These are phyloP conservation scores for Brachionus rotundiformis DNA, from an alignment of 1,140 invertebrate genomes.

Conservation along the genomic window DNA sequence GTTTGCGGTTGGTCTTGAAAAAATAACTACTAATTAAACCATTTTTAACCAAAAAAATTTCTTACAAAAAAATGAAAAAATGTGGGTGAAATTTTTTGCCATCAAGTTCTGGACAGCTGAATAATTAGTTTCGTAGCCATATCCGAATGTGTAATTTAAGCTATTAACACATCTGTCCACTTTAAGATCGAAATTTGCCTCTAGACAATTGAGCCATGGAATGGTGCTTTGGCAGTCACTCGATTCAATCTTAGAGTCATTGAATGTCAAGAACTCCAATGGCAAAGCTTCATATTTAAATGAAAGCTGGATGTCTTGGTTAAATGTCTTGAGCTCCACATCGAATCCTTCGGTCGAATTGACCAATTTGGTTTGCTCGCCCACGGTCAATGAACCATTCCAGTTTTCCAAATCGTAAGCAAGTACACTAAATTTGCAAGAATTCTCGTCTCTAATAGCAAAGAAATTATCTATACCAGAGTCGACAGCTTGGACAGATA, in stretches of 20 bases:
- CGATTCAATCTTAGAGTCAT: neutral
- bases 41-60: too few relatives aligned
- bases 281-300: constrained; percentile 29
- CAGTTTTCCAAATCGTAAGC: neutral
- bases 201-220: constrained; percentile 22
- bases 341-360: constrained; percentile 14
- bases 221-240: neutral
- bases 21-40: too few relatives aligned
- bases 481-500: neutral
- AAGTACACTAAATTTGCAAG: constrained; percentile 13
- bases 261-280: constrained; percentile 25
- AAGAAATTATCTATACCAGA: constrained; percentile 15
- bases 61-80: neutral
- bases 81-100: constrained; percentile 25
- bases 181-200: neutral
- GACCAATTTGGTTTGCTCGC: neutral
- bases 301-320: neutral
- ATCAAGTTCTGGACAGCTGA: neutral
- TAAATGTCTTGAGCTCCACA: constrained; percentile 1
- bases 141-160: neutral
- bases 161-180: neutral
- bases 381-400: neutral
- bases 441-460: neutral
- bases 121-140: constrained; percentile 26
- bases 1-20: constrained; percentile 39